These are phyloP conservation scores for Lanistes nyassanus DNA, from an alignment of 1,140 invertebrate species.

Conservation along the genomic window DNA sequence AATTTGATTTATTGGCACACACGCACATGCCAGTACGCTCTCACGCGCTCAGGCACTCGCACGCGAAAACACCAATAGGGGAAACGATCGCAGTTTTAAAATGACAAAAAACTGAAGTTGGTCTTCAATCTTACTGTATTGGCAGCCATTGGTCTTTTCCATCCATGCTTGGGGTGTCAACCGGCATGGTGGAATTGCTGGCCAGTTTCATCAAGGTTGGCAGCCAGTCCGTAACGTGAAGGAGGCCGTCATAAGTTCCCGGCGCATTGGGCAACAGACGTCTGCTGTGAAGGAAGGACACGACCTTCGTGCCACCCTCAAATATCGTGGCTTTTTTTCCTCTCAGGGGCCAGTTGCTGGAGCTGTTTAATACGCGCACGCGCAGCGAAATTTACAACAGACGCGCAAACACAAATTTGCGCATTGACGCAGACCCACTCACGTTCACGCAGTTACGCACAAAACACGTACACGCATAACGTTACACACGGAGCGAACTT, in stretches of 20 bases:
- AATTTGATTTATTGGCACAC: neutral
- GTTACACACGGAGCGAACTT: neutral
- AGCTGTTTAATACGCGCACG: neutral
- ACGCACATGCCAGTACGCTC: too few species aligned
- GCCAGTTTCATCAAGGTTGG: too few species aligned
- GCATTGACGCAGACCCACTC: neutral
- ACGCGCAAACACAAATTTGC: neutral
- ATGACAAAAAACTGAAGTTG: too few species aligned
- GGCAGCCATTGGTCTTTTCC: too few species aligned
- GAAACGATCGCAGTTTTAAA: too few species aligned
- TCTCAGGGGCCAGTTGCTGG: conserved; percentile 18
- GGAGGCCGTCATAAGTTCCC: neutral
- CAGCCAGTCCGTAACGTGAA: conserved; percentile 10
- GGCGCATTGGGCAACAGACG: conserved; percentile 1
- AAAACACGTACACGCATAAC: neutral
- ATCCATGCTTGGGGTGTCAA: too few species aligned
- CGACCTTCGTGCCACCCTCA: conserved; percentile 13
- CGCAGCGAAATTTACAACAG: neutral
- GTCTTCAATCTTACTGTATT: too few species aligned
- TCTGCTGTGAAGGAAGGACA: conserved; percentile 8
- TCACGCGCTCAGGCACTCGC: too few species aligned
- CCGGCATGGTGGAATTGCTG: too few species aligned
- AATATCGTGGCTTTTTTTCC: conserved; percentile 9
- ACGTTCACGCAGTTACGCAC: too few species aligned
- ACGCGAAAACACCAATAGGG: neutral